phyloP scores from a whole-genome alignment of 2,113 vertebrate species.

The Ochotona princeps region DNA sequence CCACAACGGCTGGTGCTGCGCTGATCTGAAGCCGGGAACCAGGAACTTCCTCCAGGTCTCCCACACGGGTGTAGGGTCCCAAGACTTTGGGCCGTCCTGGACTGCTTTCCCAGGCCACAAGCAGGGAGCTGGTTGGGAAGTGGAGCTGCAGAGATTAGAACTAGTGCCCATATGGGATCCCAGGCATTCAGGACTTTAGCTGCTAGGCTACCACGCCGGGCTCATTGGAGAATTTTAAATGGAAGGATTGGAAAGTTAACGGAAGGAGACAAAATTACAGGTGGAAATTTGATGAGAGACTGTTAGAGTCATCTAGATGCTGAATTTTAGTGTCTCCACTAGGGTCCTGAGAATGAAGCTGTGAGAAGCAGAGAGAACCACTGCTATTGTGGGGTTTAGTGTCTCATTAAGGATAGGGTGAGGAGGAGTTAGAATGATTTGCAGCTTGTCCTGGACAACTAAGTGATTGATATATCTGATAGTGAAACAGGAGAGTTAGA shows the following conservation, averaged over 20 bases:
- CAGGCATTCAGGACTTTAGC: too few relatives aligned
- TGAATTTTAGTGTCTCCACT: constrained; percentile 30
- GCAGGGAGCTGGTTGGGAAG: too few relatives aligned
- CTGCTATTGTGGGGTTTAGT: background rate
- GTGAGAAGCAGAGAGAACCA: background rate
- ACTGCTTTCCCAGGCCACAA: too few relatives aligned
- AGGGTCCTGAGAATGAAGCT: background rate
- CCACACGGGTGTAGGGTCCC: too few relatives aligned
- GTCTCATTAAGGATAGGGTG: background rate
- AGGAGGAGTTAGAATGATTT: background rate
- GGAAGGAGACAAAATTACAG: background rate
- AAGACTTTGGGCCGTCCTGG: too few relatives aligned
- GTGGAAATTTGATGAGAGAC: background rate
- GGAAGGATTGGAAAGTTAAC: background rate
- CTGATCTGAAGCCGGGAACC: too few relatives aligned
- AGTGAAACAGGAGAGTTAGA: background rate
- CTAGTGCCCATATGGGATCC: too few relatives aligned
- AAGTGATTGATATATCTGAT: background rate
- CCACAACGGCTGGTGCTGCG: too few relatives aligned
- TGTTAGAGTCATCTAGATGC: background rate
- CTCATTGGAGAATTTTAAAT: background rate
- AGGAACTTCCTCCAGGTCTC: too few relatives aligned
- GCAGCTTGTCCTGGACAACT: background rate
- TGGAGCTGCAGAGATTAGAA: too few relatives aligned
- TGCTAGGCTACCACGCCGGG: too few relatives aligned